Evolutionary conservation across 2,797 vertebrate species (phyloP).

Genomic region (Tamandua tetradactyla): DNA sequence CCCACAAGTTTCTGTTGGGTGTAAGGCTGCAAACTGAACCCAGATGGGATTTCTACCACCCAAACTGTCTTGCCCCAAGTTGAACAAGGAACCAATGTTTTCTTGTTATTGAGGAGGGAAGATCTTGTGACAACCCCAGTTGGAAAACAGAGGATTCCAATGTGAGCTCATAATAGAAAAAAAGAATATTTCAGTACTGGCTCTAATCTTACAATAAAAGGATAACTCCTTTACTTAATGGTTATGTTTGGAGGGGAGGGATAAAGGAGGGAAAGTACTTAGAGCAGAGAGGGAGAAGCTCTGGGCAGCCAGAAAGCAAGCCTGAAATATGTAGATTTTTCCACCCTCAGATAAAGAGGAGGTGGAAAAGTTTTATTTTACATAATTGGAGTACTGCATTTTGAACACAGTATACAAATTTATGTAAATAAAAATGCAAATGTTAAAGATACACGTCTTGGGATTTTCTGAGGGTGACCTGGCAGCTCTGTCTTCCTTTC

Average conservation of each 20-base stretch:
- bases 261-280: not conserved
- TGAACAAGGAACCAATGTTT: not conserved
- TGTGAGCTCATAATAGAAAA: not conserved
- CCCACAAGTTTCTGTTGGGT: not conserved
- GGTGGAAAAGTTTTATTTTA: conserved; percentile 45
- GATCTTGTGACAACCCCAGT: not conserved
- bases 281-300: not conserved
- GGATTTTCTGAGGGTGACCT: conserved; percentile 57
- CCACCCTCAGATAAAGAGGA: not conserved
- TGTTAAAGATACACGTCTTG: conserved; percentile 59
- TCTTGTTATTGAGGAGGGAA: not conserved
- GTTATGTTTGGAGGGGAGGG: not conserved
- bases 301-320: not conserved
- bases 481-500: conserved; percentile 26
- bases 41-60: not conserved
- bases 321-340: not conserved
- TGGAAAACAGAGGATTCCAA: not conserved
- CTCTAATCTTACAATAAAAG: conserved; percentile 16
- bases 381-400: conserved; percentile 55
- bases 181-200: not conserved
- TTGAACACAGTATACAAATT: conserved; percentile 54
- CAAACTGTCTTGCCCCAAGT: not conserved
- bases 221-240: not conserved
- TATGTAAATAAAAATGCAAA: conserved; percentile 73
- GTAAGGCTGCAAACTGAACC: not conserved